Base-by-base conservation (phyloP, 2,888 invertebrate species). In the Eilema sororculum region DNA sequence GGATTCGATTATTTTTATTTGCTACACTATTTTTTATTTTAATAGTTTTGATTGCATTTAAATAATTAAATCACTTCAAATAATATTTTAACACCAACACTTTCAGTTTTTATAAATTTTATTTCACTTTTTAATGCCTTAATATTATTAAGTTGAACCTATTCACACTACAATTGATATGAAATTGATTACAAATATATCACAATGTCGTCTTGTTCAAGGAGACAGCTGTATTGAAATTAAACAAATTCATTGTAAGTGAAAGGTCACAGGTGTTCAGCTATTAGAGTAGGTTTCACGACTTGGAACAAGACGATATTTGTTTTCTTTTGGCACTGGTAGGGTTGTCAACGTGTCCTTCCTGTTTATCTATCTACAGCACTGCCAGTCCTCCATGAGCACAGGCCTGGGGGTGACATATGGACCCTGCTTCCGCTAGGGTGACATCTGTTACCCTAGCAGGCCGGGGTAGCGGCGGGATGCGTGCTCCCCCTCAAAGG, bases 231-330 rank as follows among this genome's bases (percentile, higher is more conserved):
- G 87, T 84, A 78, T 73, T 76, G 73, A 72, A 75, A 73, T 67
- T 68, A 75, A 60, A 67, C 66, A 67, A 61, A 67, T 62, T 63
- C 20, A 78, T 73, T 74, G 77, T 81, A 65, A 76, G 63, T 62
- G 67, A 65, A 84, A 90, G 89, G 89, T 79, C 83, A 87, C 90
- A 90, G 78, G 74, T 89, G 89, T 86, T 87, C 20, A 12, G 20
- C 22, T 24, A 30, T 20, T 60, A 60, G 58, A 16, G 24, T 25
- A 16, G 58, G 24, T 28, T 28, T 28, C 28, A 28, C 2, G 28
- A 59, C 25, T 13, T 59, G 25, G 16, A 20, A 59, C 25, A 28
- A 59, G 20, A 59, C 28, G 16, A 16, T 28, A 6, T 28, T 20
- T 28, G 20, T 59, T 30, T 16, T 59, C 8, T 25, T 59, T 57